Base-by-base conservation (phyloP, 1,140 invertebrate species). In the Zaprionus inermis region DNA sequence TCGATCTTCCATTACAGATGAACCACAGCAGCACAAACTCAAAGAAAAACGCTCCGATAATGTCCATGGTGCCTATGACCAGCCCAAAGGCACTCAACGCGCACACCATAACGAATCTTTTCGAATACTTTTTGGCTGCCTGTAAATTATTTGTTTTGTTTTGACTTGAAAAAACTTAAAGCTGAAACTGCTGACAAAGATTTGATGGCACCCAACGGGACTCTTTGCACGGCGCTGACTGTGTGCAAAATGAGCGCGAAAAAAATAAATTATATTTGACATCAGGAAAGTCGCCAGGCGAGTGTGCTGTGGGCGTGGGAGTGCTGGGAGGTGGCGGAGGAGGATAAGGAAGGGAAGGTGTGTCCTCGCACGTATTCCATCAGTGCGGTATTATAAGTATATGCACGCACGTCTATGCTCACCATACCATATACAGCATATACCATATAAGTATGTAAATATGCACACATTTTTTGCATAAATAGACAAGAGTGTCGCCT, bases 221-320 rank as follows among this genome's bases (percentile, higher is more conserved):
- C 38, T 36, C 55, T 24, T 18, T 44, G 28, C 24, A n/a, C n/a
- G 57, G 55, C 68, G 44, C 61, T 76, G 65, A 52, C 38, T 74
- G 51, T 46, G 81, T 80, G 68, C 72, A 66, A 79, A 88, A 83
- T 77, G 72, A 86, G 78, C 81, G 81, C 81, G 72, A 83, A 86
- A 86, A 86, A 88, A 88, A 72, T 77, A 88, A 86, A 86, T 86
- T 83, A 88, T 86, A 86, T 86, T 82, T 88, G 76, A 79, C 82
- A 82, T 77, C 72, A 63, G 83, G 71, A 71, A 72, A 65, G 80
- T 54, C 55, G 55, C 75, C 32, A 24, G 16, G 61, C 32, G 28
- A 14, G 61, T 14, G 44, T 58, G 57, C n/a, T 61, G 55, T 51
- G 22, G 10, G 57, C 61, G 20, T 32, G 71, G 59, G 49, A 55